Evolutionary conservation across 2,797 vertebrate species (phyloP).

Genomic region (Bradypus variegatus): DNA sequence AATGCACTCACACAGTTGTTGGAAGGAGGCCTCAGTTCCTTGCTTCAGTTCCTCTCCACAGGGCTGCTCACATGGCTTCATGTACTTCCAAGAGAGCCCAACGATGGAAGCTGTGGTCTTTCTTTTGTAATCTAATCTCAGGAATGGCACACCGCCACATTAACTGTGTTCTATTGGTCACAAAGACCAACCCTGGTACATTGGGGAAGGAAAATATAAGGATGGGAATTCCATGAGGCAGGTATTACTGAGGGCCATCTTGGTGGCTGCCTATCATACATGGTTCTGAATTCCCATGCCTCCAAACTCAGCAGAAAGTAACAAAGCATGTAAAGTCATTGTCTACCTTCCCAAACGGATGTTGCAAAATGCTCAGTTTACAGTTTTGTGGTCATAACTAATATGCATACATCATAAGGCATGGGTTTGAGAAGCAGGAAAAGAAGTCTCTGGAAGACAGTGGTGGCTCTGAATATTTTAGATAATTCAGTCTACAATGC

Average conservation of each 20-base stretch:
- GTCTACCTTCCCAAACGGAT: background rate
- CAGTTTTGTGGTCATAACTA: background rate
- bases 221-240: background rate
- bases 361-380: constrained; percentile 20
- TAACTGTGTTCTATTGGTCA: background rate
- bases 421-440: background rate
- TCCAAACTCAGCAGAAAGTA: constrained; percentile 8
- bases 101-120: background rate
- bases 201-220: background rate
- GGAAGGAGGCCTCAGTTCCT: background rate
- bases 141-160: background rate
- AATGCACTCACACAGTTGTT: background rate
- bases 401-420: background rate
- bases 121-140: background rate
- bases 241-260: background rate
- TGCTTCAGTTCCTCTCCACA: background rate
- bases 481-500: constrained; percentile 9
- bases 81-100: background rate
- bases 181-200: background rate
- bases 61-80: background rate
- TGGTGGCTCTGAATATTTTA: background rate
- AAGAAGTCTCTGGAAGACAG: background rate
- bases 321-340: background rate
- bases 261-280: background rate
- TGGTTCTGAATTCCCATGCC: background rate